A percentile compares a stretch with the other conserved stretches of the same genome.
These are phyloP conservation scores for pig (Sus scrofa) DNA, from an alignment of 2,113 vertebrate species.

Conservation along the genomic window DNA sequence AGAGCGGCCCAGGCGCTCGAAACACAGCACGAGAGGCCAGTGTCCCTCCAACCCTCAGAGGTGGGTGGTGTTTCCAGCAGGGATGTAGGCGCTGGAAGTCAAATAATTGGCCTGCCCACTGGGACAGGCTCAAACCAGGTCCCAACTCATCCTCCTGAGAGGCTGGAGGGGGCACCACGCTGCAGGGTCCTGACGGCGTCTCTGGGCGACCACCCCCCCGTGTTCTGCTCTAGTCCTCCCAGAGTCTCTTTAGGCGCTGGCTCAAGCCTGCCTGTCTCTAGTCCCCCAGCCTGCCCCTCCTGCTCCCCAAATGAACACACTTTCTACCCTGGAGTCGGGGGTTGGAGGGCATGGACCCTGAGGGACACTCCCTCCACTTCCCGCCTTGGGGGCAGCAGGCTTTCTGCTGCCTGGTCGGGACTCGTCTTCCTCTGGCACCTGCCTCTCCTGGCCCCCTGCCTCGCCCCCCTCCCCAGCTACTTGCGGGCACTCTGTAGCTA, in stretches of 20 bases:
- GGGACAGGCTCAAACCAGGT: background rate
- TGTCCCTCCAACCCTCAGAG: background rate
- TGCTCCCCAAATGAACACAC: background rate
- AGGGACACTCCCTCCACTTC: background rate
- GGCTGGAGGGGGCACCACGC: rapidly evolving
- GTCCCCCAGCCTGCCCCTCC: background rate
- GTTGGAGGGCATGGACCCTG: background rate
- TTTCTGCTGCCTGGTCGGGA: background rate
- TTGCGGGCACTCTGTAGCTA: rapidly evolving
- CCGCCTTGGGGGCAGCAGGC: too few relatives aligned
- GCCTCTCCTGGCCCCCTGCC: background rate
- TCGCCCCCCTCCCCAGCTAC: rapidly evolving
- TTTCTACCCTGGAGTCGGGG: too few relatives aligned
- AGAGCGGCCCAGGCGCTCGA: background rate
- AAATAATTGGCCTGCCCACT: background rate
- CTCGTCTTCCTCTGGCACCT: background rate
- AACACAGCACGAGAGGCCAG: background rate
- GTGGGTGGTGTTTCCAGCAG: background rate
- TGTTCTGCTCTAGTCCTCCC: rapidly evolving
- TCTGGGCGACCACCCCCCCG: background rate
- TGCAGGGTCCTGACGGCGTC: too few relatives aligned
- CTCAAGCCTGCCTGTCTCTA: rapidly evolving
- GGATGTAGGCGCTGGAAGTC: background rate
- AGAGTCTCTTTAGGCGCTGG: too few relatives aligned
- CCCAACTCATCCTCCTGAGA: background rate